These are phyloP conservation scores for Cylindroiulus punctatus DNA, from an alignment of 2,888 invertebrate species.

Conservation along the genomic window DNA sequence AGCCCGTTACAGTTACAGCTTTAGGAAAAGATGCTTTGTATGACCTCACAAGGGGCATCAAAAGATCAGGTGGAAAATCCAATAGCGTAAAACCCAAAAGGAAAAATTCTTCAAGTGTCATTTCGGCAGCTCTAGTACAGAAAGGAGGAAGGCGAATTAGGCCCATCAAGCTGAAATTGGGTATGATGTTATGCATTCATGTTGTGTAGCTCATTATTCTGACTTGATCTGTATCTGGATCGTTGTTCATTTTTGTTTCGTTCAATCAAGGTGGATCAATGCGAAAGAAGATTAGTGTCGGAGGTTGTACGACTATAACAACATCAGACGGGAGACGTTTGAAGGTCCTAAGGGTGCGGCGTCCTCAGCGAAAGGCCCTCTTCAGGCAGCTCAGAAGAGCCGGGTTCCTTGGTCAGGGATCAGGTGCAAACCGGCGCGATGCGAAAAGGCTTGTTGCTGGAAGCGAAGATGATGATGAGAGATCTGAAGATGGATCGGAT, in stretches of 20 bases:
- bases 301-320: constrained; percentile 47
- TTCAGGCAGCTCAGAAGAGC: constrained; percentile 53
- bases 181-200: constrained; percentile 34
- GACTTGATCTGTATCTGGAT: not conserved
- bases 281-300: constrained; percentile 50
- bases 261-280: constrained; percentile 21
- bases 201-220: not conserved
- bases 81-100: constrained; percentile 15
- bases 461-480: constrained; percentile 54
- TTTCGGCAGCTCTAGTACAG: constrained; percentile 53
- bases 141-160: constrained; percentile 51
- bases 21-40: constrained; percentile 17
- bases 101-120: constrained; percentile 11
- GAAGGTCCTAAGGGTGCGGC: constrained; percentile 37
- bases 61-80: constrained; percentile 42
- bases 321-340: constrained; percentile 52
- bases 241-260: not conserved
- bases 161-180: constrained; percentile 57
- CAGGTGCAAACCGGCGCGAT: not conserved
- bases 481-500: constrained; percentile 53
- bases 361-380: constrained; percentile 31
- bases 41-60: constrained; percentile 36
- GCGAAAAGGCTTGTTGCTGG: not conserved
- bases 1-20: constrained; percentile 57
- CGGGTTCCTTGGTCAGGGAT: not conserved